Evolutionary conservation across 2,797 vertebrate genomes (phyloP), one percentile per base, ranked within the genome.

Genomic region (Coreius guichenoti): DNA sequence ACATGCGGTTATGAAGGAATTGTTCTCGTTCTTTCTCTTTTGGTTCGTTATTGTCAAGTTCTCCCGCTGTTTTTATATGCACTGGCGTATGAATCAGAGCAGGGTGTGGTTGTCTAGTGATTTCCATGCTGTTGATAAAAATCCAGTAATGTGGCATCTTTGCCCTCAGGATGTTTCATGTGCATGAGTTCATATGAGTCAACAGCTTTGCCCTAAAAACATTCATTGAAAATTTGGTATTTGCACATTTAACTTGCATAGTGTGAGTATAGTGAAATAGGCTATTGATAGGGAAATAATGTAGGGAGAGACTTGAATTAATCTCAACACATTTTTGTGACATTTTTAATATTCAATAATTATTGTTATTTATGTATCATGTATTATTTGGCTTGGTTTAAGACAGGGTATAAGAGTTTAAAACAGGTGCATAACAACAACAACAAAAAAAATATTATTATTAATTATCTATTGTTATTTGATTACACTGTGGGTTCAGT

Each of bases 1-100:
- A 21, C 16, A 70, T 84, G 76, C 61, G 76, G 76, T 61, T 69
- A 16, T 56, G 26, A 61, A 84, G 63, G 54, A 79, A 51, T 78
- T 82, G 65, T 86, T 84, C 17, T 83, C 43, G 14, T 79, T 65
- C 51, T 77, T 78, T 87, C 80, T 84, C 77, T 85, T 84, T 84
- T 54, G 45, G 67, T 84, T 70, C 23, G 14, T 68, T 68, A 76
- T 83, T 85, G 76, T 86, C 78, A 61, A 9, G 70, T 83, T 72
- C 72, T 72, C 43, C 47, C 29, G 19, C 72, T 76, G 33, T 14
- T 85, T 80, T 63, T 65, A 68, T 69, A 61, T 16, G 16, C 65
- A 26, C 49, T 79, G 58, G 54, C 23, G 39, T 9, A 31, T 49
- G 54, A 82, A 80, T 58, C 39, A 33, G 76, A 72, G 83, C 63